Base-by-base conservation (phyloP, 2,797 vertebrate species). In the Helicolenus hilgendorfi region DNA sequence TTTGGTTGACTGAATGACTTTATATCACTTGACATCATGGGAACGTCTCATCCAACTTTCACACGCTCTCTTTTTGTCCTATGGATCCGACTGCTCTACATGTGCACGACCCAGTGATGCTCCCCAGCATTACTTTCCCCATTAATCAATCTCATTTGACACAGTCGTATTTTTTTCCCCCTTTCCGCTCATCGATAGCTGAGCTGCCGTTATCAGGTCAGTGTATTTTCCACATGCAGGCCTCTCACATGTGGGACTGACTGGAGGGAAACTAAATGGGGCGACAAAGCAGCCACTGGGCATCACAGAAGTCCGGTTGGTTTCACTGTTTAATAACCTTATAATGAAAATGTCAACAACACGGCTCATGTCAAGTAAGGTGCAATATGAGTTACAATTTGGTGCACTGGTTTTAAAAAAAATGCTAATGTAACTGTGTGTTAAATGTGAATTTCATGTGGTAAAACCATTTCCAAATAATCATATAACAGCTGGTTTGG, bases 181-280 rank as follows among this genome's bases (percentile, higher is more conserved):
- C n/a, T 90, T 94, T 95, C 92, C 94, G 26, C 89, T 88, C 3
- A 84, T 96, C 95, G 35, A 95, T 96, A 91, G 71, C 74, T 27
- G 10, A 0, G 71, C 89, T 56, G 71, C 59, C 41, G 68, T 85
- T 91, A 84, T 86, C 80, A 67, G 94, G 94, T 94, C 93, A 95
- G 85, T 29, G 81, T 59, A 64, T 84, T 91, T 91, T 93, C 87
- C 93, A 87, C 93, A 89, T 81, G 78, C 76, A 58, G 84, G 75
- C 89, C 55, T 71, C 72, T 81, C 83, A 62, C 75, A 92, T 85
- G 90, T 87, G 31, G 26, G 62, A 36, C 11, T 81, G 75, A 53
- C 49, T n/a, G 49, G 49, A n/a, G 49, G 49, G 18, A 7, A 6
- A 45, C 15, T 45, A 45, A 45, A 45, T 45, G 15, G 45, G 45